Conservation (phyloP, 2,113 vertebrate species). For the Ciconia boyciana region DNA sequence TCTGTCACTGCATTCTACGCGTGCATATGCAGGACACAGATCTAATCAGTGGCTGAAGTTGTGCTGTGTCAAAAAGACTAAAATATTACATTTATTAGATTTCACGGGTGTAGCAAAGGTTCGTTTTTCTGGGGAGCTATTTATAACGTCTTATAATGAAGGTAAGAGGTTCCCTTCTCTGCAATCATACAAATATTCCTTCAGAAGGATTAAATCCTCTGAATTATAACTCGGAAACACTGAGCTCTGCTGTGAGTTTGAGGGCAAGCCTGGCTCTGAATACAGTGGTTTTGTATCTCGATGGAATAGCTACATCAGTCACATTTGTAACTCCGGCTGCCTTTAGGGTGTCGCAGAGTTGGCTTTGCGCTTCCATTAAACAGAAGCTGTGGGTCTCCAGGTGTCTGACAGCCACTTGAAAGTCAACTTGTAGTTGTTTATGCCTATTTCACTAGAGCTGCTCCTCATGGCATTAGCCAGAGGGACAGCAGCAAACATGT, state of each 20-base stretch:
- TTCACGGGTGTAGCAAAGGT: background rate
- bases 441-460: background rate
- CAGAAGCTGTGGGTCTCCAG: background rate
- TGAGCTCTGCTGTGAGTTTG: background rate
- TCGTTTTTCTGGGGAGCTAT: background rate
- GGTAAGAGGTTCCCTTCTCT: background rate
- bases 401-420: background rate
- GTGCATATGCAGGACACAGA: background rate
- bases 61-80: background rate
- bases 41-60: background rate
- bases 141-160: background rate
- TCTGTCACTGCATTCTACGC: background rate
- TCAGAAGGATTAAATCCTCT: background rate
- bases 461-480: background rate
- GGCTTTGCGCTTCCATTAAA: background rate
- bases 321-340: background rate
- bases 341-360: background rate
- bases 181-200: background rate
- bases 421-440: background rate
- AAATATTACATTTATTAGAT: background rate
- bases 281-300: background rate
- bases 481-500: background rate
- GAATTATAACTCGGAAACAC: background rate
- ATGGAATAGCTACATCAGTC: background rate
- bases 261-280: background rate